These are phyloP conservation scores for Phragmatobia fuliginosa DNA, from an alignment of 2,888 invertebrate species.

Conservation along the genomic window DNA sequence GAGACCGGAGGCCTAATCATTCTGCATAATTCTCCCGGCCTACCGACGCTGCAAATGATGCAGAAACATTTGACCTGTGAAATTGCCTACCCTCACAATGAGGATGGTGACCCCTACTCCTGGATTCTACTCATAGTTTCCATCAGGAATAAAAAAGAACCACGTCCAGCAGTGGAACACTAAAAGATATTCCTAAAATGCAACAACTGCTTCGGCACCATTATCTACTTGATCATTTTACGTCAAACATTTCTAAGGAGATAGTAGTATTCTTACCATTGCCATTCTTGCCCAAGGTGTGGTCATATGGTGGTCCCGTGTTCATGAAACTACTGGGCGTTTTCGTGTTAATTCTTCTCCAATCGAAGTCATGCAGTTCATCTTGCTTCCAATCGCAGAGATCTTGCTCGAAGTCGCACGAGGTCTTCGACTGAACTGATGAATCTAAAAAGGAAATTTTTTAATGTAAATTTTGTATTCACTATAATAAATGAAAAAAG, in stretches of 20 bases:
- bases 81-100: too few species aligned
- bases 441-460: slow-evolving; percentile 20
- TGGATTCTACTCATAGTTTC: too few species aligned
- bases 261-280: slow-evolving; percentile 50
- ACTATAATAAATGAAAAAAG: too few species aligned
- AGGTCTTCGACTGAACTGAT: slow-evolving; percentile 30
- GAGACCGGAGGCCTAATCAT: too few species aligned
- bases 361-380: slow-evolving; percentile 90
- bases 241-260: not conserved
- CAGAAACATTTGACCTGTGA: too few species aligned
- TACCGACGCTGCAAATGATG: too few species aligned
- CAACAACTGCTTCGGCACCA: too few species aligned
- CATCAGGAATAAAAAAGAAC: too few species aligned
- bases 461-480: not conserved
- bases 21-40: too few species aligned
- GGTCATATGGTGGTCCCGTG: slow-evolving; percentile 92
- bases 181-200: too few species aligned
- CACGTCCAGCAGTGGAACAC: too few species aligned
- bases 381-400: slow-evolving; percentile 94
- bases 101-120: too few species aligned
- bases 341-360: slow-evolving; percentile 88
- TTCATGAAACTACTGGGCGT: slow-evolving; percentile 89
- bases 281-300: slow-evolving; percentile 87
- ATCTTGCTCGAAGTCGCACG: slow-evolving; percentile 90
- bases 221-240: not conserved